Evolutionary conservation across 92 coral and sea anemone species (phyloP).

Genomic region (Diadumene lineata): DNA sequence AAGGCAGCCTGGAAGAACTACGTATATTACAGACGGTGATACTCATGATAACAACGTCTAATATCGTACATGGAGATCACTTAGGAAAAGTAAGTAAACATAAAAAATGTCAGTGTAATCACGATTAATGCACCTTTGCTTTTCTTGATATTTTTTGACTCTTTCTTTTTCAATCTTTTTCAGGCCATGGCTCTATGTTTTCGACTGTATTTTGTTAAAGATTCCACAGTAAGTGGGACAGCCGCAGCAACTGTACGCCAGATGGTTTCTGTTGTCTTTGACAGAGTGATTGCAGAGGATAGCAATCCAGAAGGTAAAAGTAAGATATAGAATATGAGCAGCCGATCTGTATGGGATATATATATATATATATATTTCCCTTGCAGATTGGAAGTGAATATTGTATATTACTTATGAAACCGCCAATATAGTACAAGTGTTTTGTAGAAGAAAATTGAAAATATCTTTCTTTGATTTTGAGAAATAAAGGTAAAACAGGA

Average conservation of each 20-base stretch:
- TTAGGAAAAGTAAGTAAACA: slow-evolving; percentile 73
- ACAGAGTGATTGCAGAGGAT: slow-evolving; percentile 88
- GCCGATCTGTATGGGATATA: no score
- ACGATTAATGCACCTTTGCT: no score
- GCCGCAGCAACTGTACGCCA: slow-evolving; percentile 99
- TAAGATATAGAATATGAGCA: no score
- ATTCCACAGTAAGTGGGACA: slow-evolving; percentile 89
- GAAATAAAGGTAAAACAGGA: no score
- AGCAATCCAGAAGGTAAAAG: slow-evolving; percentile 59
- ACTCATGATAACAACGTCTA: slow-evolving; percentile 86
- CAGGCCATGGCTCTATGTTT: slow-evolving; percentile 98
- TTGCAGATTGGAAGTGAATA: no score
- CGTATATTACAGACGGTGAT: slow-evolving; percentile 90
- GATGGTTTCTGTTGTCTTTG: slow-evolving; percentile 97
- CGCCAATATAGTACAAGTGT: no score
- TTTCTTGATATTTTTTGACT: no score
- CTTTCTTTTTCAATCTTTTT: neutral
- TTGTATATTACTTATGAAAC: no score
- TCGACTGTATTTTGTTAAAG: slow-evolving; percentile 88
- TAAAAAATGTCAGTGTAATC: no score
- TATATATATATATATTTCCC: no score
- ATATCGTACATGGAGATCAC: slow-evolving; percentile 84
- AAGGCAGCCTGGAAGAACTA: slow-evolving; percentile 89
- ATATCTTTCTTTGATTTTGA: no score
- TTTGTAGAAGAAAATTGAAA: no score